Evolutionary conservation across 2,888 invertebrate genomes (phyloP), one percentile per base, ranked within the genome.

Genomic region (Parnassius apollo): DNA sequence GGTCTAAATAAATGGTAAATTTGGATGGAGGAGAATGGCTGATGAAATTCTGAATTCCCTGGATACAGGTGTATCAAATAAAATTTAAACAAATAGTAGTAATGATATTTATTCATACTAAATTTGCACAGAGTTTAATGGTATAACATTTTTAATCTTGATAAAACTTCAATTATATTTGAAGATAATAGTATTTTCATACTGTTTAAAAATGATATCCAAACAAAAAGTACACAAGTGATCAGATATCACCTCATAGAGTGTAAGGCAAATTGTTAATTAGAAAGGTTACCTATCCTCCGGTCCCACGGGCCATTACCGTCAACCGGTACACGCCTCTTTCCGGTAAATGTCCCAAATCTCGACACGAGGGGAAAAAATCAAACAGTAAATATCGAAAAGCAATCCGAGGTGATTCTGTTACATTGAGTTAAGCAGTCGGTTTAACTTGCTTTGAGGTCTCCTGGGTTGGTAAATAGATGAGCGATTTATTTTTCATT

Each of bases 1-100:
- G 98, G 94, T 98, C 97, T 86, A 97, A 98, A 93, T 96, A 96
- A 93, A 69, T 35, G 35, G 35, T 4, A 35, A 1, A 35, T 7
- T 35, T 35, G 35, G 35, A 35, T 35, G 7, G 35, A 3, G 7
- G 35, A 35, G 35, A 35, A 35, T 35, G 35, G 35, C 35, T 35
- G 35, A 35, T 35, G 4, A 1, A 35, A 4, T 35, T 35, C 35
- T 35, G 7, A 35, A 7, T 7, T 35, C 4, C 35, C 35, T 3
- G 35, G 4, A 35, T 35, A 4, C 35, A 3, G 35, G 35, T 35
- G 35, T 35, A 35, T 35, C 7, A 35, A 35, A 35, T 7, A 35
- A 35, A 35, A 35, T 35, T 35, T 7, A 35, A 35, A 35, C 18
- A 18, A 18, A 18, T 18, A 18, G 18, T 18, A 18, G 18, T 18